Conservation (phyloP, 2,888 invertebrate genomes). For the Erannis defoliaria region DNA sequence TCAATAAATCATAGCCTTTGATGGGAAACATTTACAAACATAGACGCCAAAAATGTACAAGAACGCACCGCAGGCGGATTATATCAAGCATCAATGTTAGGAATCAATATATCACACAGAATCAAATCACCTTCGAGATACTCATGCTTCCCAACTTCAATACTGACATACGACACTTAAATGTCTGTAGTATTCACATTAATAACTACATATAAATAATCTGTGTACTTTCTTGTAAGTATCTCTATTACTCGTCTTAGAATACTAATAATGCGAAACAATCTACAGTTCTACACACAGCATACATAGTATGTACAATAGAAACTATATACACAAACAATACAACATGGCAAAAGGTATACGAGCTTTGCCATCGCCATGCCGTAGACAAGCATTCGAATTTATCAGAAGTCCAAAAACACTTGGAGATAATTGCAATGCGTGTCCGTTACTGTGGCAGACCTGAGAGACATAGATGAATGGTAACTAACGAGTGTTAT, state of each 20-base stretch:
- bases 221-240: slow-evolving; percentile 59
- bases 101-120: slow-evolving; percentile 23
- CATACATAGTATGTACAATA: slow-evolving; percentile 85
- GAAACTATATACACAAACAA: slow-evolving; percentile 76
- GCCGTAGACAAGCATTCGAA: slow-evolving; percentile 56
- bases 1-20: slow-evolving; percentile 58
- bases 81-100: slow-evolving; percentile 14
- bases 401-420: slow-evolving; percentile 31
- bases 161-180: slow-evolving; percentile 27
- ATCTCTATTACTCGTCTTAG: slow-evolving; percentile 70
- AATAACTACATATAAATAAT: slow-evolving; percentile 40
- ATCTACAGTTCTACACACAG: slow-evolving; percentile 80
- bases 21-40: slow-evolving; percentile 44
- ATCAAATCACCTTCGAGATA: slow-evolving; percentile 17
- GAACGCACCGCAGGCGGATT: slow-evolving; percentile 48
- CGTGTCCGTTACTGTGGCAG: slow-evolving; percentile 56
- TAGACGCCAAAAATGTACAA: slow-evolving; percentile 50
- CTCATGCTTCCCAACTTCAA: slow-evolving; percentile 20
- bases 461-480: slow-evolving; percentile 53
- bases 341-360: slow-evolving; percentile 71
- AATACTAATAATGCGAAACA: slow-evolving; percentile 74
- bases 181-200: slow-evolving; percentile 34
- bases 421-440: slow-evolving; percentile 47
- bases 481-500: slow-evolving; percentile 77
- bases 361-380: slow-evolving; percentile 59